Evolutionary conservation across 2,888 invertebrate species (phyloP), one percentile per base, ranked within the genome.

Genomic region (Eulithis prunata): DNA sequence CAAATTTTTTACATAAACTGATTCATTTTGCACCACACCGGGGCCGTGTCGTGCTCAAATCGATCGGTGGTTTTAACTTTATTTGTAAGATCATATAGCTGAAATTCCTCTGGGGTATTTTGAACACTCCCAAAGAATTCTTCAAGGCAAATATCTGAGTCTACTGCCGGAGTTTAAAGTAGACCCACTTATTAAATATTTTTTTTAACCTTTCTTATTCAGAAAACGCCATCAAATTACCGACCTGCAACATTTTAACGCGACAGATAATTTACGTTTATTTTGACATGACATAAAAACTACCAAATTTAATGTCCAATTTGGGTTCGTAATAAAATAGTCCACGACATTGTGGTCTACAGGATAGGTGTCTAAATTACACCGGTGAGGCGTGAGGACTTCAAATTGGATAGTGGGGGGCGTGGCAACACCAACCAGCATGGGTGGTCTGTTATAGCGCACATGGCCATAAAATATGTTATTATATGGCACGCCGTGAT

Each of bases 361-460:
- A 70, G 70, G 65, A 81, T 81, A 84, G 84, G 84, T 85, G 86
- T 79, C 78, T 73, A 84, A 86, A 86, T 86, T 85, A 83, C 69
- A 57, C 52, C 49, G 28, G 56, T 68, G 71, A 75, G 66, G 75
- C 79, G 75, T 38, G 36, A 36, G 49, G 45, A 84, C 83, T 83
- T 84, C 78, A 87, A 87, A 89, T 89, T 87, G 87, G 85, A 82
- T 83, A 85, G 81, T 61, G 74, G 77, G 78, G 80, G 91, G 90
- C 89, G 91, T 82, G 87, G 86, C 78, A 63, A 79, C 81, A 85
- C 88, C 85, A 81, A 81, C 78, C 83, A 63, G 74, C 77, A 81
- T 90, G 90, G 90, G 91, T 91, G 91, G 91, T 86, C 91, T 71
- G 78, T 79, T 80, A 79, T 72, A 72, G 75, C 75, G 74, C 78